A percentile compares a stretch with the other conserved stretches of the same genome.
Conservation (phyloP, 92 coral and sea anemone species). For the Epizoanthus stellaris region DNA sequence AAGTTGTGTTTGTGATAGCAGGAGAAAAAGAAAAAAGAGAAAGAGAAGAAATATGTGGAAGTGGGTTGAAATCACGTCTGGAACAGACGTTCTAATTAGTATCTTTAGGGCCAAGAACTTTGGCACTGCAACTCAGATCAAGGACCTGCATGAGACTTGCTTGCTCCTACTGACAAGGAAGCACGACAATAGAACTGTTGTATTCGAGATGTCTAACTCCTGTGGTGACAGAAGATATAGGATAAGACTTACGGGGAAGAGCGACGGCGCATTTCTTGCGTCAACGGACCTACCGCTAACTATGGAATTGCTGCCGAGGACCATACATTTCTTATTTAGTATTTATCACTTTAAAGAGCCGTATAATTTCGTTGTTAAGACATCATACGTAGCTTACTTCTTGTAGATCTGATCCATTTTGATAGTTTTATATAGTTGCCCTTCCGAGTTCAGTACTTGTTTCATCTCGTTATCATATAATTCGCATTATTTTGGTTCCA, state of each 20-base stretch:
- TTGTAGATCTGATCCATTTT: background rate
- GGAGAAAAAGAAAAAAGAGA: slow-evolving; percentile 47
- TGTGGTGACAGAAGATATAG: slow-evolving; percentile 69
- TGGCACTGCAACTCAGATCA: slow-evolving; percentile 75
- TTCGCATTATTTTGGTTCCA: too few relatives aligned
- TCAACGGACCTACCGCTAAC: slow-evolving; percentile 69
- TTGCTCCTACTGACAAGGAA: slow-evolving; percentile 79
- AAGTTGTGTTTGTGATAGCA: slow-evolving; percentile 81
- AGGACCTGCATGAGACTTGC: slow-evolving; percentile 75
- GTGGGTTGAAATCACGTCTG: slow-evolving; percentile 68
- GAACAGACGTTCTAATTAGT: slow-evolving; percentile 63
- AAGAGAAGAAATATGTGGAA: slow-evolving; percentile 47
- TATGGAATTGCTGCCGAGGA: slow-evolving; percentile 63
- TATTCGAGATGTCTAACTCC: slow-evolving; percentile 80
- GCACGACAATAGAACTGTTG: slow-evolving; percentile 66
- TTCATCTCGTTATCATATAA: too few relatives aligned
- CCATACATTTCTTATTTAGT: slow-evolving; percentile 76
- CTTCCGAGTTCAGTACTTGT: too few relatives aligned
- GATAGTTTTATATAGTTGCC: too few relatives aligned
- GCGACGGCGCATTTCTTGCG: slow-evolving; percentile 62
- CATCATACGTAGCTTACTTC: slow-evolving; percentile 68
- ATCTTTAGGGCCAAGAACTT: slow-evolving; percentile 70
- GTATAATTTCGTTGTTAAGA: slow-evolving; percentile 67
- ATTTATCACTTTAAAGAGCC: slow-evolving; percentile 75
- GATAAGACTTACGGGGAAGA: slow-evolving; percentile 71